Evolutionary conservation across 1,140 invertebrate genomes (phyloP), one percentile per base, ranked within the genome.

Genomic region (Drosophila grimshawi): DNA sequence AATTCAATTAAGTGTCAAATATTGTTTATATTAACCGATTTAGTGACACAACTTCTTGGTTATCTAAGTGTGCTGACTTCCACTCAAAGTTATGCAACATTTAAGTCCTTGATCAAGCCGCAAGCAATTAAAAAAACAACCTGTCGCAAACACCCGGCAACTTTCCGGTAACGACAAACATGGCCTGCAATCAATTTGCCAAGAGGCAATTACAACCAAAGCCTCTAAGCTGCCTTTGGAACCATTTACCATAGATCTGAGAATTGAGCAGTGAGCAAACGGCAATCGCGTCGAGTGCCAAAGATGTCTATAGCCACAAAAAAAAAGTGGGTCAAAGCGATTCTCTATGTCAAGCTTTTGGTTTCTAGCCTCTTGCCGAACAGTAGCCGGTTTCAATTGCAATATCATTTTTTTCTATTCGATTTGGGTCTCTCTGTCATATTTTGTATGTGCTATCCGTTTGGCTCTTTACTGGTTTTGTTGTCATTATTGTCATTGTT

Each of bases 271-370:
- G 1, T 19, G 19, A 19, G 19, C 35, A 43, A 45, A 10, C 32
- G 29, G 41, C 39, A 30, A 48, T 30, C 49, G 51, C 8, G 33
- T 5, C 56, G 11, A 60, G 45, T 37, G 27, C 32, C 39, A 48
- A 78, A 79, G 66, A 78, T 62, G 43, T 39, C 62, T 77, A 70
- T 78, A 60, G 73, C 69, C 81, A 81, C 81, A 63, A 78, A 78
- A 76, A 19, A 19, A 19, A 86, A 79, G 79, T 86, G 76, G 72
- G 83, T 86, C 83, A 88, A 66, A 57, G 48, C 37, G 65, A 80
- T 74, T 81, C 66, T 80, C 74, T 67, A 86, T 81, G 81, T 71
- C 64, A 80, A 75, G 60, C 56, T 62, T 30, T 60, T 46, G 59
- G 37, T 43, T 61, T 65, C 67, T 71, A 63, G 71, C 57, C 56